phyloP scores from a whole-genome alignment of 1,140 invertebrate species.

The Chironomus tepperi region DNA sequence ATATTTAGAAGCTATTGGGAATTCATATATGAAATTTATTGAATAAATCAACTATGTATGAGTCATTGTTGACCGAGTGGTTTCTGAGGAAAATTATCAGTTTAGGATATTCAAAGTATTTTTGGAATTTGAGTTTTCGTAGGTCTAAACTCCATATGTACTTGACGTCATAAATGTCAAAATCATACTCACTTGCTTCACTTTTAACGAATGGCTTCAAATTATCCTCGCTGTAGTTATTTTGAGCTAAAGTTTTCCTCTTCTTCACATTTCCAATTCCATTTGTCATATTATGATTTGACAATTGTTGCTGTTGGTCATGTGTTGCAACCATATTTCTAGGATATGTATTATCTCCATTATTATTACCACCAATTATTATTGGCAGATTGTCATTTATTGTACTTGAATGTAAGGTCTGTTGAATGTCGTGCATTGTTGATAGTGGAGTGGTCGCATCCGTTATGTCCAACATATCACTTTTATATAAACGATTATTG shows the following conservation, averaged over 20 bases:
- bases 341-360: background rate
- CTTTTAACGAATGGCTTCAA: background rate
- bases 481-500: background rate
- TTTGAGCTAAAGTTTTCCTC: background rate
- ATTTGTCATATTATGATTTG: background rate
- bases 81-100: no score
- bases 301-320: background rate
- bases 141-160: no score
- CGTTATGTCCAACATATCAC: background rate
- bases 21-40: no score
- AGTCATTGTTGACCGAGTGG: no score
- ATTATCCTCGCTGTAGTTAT: background rate
- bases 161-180: background rate
- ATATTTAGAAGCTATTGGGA: no score
- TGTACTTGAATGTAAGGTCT: background rate
- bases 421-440: background rate
- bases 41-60: no score
- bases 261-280: conserved; percentile 1
- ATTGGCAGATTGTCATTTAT: background rate
- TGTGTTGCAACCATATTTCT: background rate
- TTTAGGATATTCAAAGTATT: no score
- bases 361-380: background rate
- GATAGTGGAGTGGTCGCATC: background rate
- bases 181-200: background rate
- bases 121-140: no score